phyloP scores from a whole-genome alignment of 2,113 vertebrate species.

The Morone saxatilis region DNA sequence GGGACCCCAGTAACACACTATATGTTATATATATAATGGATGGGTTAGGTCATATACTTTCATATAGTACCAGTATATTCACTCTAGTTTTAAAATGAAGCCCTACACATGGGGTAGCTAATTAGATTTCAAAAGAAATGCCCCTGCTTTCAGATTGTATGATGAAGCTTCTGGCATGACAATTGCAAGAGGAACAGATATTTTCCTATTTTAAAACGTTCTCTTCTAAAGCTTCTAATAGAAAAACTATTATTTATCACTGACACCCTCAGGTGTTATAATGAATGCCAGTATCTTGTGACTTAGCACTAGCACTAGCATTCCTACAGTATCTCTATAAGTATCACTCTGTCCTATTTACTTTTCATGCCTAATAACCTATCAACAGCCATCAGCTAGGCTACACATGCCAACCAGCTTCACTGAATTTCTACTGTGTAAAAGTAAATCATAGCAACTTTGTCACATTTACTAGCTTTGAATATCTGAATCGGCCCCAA shows the following conservation, averaged over 20 bases:
- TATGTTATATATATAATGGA: no score
- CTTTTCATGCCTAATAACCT: conserved; percentile 41
- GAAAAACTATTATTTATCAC: not conserved
- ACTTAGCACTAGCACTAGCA: not conserved
- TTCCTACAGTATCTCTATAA: not conserved
- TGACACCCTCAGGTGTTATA: not conserved
- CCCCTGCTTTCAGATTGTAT: no score
- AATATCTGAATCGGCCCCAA: not conserved
- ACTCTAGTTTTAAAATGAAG: no score
- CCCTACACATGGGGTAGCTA: no score
- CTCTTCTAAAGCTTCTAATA: not conserved
- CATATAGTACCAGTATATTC: no score
- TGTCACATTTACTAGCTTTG: conserved; percentile 6
- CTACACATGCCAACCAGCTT: not conserved
- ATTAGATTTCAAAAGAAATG: no score
- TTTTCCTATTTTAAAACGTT: not conserved
- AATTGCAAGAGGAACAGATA: not conserved
- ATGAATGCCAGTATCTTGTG: conserved; percentile 3
- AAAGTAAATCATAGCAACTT: conserved; percentile 8
- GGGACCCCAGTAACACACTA: no score
- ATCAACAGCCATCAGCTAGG: conserved; percentile 3
- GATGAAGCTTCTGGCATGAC: not conserved
- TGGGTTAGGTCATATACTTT: no score
- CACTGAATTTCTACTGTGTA: not conserved
- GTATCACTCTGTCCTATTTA: conserved; percentile 25